These are phyloP conservation scores for Apotomis betuletana DNA, from an alignment of 2,888 invertebrate species.

Conservation along the genomic window DNA sequence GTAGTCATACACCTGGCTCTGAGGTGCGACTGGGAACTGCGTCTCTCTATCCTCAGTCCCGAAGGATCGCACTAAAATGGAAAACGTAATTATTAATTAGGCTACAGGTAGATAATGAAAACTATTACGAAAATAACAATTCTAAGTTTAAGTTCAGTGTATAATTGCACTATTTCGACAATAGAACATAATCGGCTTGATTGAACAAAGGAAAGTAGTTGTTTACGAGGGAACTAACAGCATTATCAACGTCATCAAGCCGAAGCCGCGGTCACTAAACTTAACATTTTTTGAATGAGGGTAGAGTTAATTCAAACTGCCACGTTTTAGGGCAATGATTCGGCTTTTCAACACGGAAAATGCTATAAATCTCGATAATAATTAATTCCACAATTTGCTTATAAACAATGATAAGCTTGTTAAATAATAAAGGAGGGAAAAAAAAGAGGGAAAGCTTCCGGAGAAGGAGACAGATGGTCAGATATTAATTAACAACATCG, in stretches of 20 bases:
- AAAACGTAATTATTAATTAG: constrained; percentile 34
- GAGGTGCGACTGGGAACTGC: constrained; percentile 96
- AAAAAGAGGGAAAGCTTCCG: constrained; percentile 45
- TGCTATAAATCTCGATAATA: constrained; percentile 46
- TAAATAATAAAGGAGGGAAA: constrained; percentile 57
- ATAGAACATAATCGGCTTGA: constrained; percentile 20
- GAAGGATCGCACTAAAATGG: constrained; percentile 95
- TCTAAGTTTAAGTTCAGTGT: not conserved
- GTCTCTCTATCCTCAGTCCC: constrained; percentile 99
- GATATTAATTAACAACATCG: constrained; percentile 43
- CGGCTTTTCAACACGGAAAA: constrained; percentile 45
- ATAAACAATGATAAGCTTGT: constrained; percentile 64
- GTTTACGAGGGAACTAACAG: constrained; percentile 53
- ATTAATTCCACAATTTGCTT: constrained; percentile 52
- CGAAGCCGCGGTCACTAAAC: constrained; percentile 65
- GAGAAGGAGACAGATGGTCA: constrained; percentile 45
- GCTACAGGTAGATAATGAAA: constrained; percentile 3
- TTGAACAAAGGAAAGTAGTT: constrained; percentile 45
- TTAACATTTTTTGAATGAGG: constrained; percentile 59
- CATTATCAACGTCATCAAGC: constrained; percentile 78
- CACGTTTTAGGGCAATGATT: constrained; percentile 42
- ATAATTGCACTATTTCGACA: not conserved
- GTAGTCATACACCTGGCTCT: constrained; percentile 99
- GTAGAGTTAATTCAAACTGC: constrained; percentile 69
- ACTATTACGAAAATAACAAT: not conserved